phyloP scores from a whole-genome alignment of 2,113 vertebrate genomes.

The Acanthisitta chloris region DNA sequence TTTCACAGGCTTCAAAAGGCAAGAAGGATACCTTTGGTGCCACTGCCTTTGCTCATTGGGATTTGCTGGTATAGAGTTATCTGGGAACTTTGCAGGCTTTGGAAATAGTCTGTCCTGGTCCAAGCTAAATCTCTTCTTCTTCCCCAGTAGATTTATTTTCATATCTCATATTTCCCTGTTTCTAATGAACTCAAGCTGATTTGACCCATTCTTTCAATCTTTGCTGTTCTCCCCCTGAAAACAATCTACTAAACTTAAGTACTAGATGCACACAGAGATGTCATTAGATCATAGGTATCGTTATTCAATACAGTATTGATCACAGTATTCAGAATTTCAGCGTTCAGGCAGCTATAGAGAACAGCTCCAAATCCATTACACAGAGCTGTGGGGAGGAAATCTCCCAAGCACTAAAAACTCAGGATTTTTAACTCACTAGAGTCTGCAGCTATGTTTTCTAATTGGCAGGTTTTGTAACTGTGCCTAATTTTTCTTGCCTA shows the following conservation, averaged over 20 bases:
- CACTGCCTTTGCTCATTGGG: not conserved
- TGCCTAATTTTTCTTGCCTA: not conserved
- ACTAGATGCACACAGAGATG: not conserved
- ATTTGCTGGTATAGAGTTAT: not conserved
- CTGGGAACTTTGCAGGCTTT: not conserved
- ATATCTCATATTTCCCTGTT: not conserved
- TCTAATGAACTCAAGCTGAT: not conserved
- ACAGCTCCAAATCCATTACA: not conserved
- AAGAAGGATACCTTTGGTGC: not conserved
- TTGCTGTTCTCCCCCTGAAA: not conserved
- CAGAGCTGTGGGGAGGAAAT: not conserved
- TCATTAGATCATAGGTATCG: not conserved
- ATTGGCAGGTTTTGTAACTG: not conserved
- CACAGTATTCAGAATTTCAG: not conserved
- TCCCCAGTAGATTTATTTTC: not conserved
- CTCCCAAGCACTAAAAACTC: not conserved
- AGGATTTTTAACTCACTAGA: not conserved
- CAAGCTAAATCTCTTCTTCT: not conserved
- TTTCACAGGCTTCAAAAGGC: not conserved
- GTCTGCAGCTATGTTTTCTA: not conserved
- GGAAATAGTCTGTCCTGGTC: not conserved
- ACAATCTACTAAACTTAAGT: not conserved
- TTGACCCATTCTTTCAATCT: not conserved
- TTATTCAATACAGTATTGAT: constrained; percentile 15
- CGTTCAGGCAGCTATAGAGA: not conserved